phyloP scores from a whole-genome alignment of 2,888 invertebrate species.

The Hybos culiciformis region DNA sequence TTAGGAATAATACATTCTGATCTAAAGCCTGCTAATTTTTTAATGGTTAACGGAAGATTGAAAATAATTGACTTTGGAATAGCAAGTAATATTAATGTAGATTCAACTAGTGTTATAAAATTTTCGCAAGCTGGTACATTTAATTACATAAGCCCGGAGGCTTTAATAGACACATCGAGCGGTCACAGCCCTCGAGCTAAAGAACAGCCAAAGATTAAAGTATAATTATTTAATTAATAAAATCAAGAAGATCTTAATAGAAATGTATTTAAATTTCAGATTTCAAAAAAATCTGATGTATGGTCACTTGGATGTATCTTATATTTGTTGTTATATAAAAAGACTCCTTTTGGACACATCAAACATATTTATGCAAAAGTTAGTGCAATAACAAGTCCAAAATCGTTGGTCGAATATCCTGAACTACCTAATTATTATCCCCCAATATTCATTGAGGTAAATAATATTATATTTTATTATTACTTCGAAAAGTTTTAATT shows the following conservation, averaged over 20 bases:
- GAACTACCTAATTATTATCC: slow-evolving; percentile 39
- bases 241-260: slow-evolving; percentile 4
- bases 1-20: slow-evolving; percentile 91
- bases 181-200: slow-evolving; percentile 33
- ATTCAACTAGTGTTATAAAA: slow-evolving; percentile 80
- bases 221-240: slow-evolving; percentile 14
- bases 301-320: slow-evolving; percentile 97
- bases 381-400: slow-evolving; percentile 60
- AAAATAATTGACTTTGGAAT: slow-evolving; percentile 98
- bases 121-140: slow-evolving; percentile 75
- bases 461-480: neutral
- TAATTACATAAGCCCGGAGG: slow-evolving; percentile 95
- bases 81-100: slow-evolving; percentile 71
- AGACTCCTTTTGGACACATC: slow-evolving; percentile 82
- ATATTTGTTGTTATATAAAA: slow-evolving; percentile 80
- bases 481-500: neutral
- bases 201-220: slow-evolving; percentile 38
- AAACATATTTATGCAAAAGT: slow-evolving; percentile 57
- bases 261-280: slow-evolving; percentile 39
- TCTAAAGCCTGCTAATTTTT: slow-evolving; percentile 92
- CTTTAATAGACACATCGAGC: slow-evolving; percentile 51
- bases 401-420: slow-evolving; percentile 61
- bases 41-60: slow-evolving; percentile 68
- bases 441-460: slow-evolving; percentile 30
- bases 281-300: slow-evolving; percentile 84